Evolutionary conservation across 1,140 invertebrate species (phyloP).

Genomic region (Manduca sexta): DNA sequence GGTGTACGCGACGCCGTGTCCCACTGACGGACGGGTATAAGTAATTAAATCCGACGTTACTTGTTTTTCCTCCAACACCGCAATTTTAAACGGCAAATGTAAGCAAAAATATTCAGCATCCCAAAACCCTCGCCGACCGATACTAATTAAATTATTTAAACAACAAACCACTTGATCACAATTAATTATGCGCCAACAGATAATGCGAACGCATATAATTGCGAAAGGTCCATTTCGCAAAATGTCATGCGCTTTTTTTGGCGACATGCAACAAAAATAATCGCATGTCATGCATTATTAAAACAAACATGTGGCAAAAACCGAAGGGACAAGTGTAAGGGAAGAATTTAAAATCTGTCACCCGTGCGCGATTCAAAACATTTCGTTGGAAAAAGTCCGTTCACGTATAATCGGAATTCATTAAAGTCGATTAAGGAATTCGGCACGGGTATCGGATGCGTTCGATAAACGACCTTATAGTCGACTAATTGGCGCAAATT

Average conservation of each 20-base stretch:
- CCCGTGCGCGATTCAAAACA: slow-evolving; percentile 58
- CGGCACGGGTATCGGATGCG: slow-evolving; percentile 16
- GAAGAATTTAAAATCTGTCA: slow-evolving; percentile 72
- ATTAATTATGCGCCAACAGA: slow-evolving; percentile 32
- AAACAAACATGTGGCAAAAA: slow-evolving; percentile 51
- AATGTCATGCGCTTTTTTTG: slow-evolving; percentile 34
- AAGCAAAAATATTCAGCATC: slow-evolving; percentile 6
- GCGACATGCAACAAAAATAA: slow-evolving; percentile 46
- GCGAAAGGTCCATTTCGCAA: slow-evolving; percentile 25
- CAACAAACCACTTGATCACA: slow-evolving; percentile 7
- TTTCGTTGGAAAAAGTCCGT: slow-evolving; percentile 47
- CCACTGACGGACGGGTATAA: slow-evolving; percentile 33
- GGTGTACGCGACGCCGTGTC: slow-evolving; percentile 27
- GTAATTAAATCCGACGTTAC: slow-evolving; percentile 34
- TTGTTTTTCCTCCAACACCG: slow-evolving; percentile 24
- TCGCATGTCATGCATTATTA: slow-evolving; percentile 67
- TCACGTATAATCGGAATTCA: slow-evolving; percentile 47
- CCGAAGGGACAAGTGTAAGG: slow-evolving; percentile 59
- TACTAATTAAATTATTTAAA: slow-evolving; percentile 3
- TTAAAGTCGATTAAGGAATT: slow-evolving; percentile 51
- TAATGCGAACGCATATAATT: slow-evolving; percentile 40
- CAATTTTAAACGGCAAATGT: slow-evolving; percentile 19
- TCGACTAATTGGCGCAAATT: slow-evolving; percentile 25
- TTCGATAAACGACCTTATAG: slow-evolving; percentile 19
- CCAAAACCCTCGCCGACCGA: not conserved